These are phyloP conservation scores for Lottia scabra DNA, from an alignment of 2,888 invertebrate species.

Conservation along the genomic window DNA sequence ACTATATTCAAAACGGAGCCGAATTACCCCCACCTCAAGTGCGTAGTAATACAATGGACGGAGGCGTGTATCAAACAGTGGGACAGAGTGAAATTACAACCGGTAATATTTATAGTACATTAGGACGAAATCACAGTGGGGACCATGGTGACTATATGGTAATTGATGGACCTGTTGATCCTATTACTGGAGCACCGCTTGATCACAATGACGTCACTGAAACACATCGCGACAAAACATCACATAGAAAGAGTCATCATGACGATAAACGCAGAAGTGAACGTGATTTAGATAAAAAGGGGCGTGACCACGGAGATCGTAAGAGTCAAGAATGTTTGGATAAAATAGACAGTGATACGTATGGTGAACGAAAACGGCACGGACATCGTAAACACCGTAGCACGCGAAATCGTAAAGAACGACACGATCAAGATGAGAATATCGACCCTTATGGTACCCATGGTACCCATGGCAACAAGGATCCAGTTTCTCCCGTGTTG, in stretches of 20 bases:
- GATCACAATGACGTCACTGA: background rate
- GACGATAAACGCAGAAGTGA: background rate
- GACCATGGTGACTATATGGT: background rate
- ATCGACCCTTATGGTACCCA: background rate
- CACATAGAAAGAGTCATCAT: background rate
- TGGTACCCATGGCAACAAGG: background rate
- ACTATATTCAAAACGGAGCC: background rate
- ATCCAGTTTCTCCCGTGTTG: conserved; percentile 12
- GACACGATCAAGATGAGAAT: conserved; percentile 2
- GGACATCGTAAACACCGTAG: background rate
- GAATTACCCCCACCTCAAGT: background rate
- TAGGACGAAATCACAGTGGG: background rate
- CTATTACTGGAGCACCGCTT: background rate
- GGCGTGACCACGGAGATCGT: background rate
- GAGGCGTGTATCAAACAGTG: background rate
- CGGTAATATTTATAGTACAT: background rate
- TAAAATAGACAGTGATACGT: background rate
- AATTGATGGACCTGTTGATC: background rate
- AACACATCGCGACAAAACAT: background rate
- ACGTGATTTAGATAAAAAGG: background rate
- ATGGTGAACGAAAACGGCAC: background rate
- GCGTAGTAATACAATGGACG: background rate
- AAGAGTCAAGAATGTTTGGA: background rate
- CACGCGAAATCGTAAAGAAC: background rate
- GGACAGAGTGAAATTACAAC: background rate